phyloP scores from a whole-genome alignment of 1,140 invertebrate genomes.

The Metaphire vulgaris region DNA sequence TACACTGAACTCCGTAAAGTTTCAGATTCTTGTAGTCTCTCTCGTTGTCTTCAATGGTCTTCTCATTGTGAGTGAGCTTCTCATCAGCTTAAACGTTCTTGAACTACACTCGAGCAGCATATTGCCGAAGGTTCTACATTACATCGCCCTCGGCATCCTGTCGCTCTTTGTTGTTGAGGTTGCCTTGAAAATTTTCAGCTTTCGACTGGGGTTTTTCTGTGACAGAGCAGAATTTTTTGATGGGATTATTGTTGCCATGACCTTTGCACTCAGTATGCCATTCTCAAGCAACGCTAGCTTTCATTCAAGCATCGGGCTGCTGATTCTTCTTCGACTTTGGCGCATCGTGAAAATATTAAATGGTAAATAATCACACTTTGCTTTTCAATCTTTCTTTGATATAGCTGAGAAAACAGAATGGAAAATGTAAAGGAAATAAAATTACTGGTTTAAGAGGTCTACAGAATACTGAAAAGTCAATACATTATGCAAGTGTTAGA shows the following conservation, averaged over 20 bases:
- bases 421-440: too few species aligned
- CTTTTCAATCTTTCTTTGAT: neutral
- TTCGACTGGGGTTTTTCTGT: slow-evolving; percentile 47
- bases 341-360: slow-evolving; percentile 48
- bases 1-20: slow-evolving; percentile 45
- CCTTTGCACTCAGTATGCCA: slow-evolving; percentile 50
- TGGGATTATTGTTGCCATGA: slow-evolving; percentile 48
- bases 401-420: neutral
- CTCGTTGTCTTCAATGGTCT: slow-evolving; percentile 48
- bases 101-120: slow-evolving; percentile 20
- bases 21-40: slow-evolving; percentile 45
- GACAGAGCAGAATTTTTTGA: slow-evolving; percentile 53
- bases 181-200: slow-evolving; percentile 44
- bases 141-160: slow-evolving; percentile 45
- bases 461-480: too few species aligned
- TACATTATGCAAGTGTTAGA: too few species aligned
- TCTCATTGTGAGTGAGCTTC: slow-evolving; percentile 45
- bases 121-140: slow-evolving; percentile 44
- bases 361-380: slow-evolving; percentile 37
- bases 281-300: slow-evolving; percentile 40
- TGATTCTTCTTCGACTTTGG: slow-evolving; percentile 50
- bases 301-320: slow-evolving; percentile 41
- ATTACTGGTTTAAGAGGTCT: too few species aligned
- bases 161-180: slow-evolving; percentile 49
- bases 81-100: slow-evolving; percentile 43